Evolutionary conservation across 1,140 invertebrate species (phyloP).

Genomic region (Zaprionus camerounensis): DNA sequence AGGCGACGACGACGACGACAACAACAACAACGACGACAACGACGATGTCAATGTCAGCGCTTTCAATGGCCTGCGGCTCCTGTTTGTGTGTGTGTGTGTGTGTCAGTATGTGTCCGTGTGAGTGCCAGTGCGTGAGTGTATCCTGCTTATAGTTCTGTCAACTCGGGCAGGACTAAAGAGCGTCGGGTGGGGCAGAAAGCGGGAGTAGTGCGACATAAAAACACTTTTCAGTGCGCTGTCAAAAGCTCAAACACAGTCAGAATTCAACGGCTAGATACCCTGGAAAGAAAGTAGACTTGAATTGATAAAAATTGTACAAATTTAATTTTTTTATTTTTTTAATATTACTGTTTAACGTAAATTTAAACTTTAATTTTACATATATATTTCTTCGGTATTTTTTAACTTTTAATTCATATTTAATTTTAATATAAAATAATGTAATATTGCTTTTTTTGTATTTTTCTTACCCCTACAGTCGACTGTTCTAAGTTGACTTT

Average conservation of each 20-base stretch:
- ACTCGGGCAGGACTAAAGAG: neutral
- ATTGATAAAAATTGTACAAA: too few species aligned
- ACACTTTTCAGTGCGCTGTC: neutral
- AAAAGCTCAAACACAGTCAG: neutral
- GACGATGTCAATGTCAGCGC: constrained; percentile 61
- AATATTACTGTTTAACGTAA: too few species aligned
- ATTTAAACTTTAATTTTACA: too few species aligned
- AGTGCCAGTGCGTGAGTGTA: neutral
- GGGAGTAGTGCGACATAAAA: neutral
- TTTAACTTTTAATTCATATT: too few species aligned
- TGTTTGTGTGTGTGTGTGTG: neutral
- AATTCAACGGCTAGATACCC: neutral
- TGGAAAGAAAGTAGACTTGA: neutral
- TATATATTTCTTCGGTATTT: too few species aligned
- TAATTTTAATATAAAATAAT: too few species aligned
- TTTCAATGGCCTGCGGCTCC: constrained; percentile 51
- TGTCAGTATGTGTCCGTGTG: constrained; percentile 3
- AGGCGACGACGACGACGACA: neutral
- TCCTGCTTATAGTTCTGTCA: constrained; percentile 12
- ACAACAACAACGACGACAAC: neutral
- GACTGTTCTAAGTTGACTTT: too few species aligned
- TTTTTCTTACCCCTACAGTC: too few species aligned
- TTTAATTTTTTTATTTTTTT: too few species aligned
- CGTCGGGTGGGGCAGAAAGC: neutral
- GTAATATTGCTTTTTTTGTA: too few species aligned